Conservation (phyloP, 2,113 vertebrate species). For the Narcine bancroftii region DNA sequence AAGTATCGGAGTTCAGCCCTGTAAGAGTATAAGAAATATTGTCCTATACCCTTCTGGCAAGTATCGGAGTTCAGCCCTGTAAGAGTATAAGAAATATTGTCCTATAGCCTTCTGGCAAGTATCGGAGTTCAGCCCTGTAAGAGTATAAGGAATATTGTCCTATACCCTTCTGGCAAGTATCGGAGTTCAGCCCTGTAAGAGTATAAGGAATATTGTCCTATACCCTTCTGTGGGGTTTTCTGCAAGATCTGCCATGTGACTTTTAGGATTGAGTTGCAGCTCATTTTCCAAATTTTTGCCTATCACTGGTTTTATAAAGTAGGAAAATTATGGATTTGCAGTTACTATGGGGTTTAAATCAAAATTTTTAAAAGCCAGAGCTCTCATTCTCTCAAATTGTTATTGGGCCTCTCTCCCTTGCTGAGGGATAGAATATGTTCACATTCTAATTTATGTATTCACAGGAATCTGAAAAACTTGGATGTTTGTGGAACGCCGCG, state of each 20-base stretch:
- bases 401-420: neutral
- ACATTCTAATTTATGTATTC: neutral
- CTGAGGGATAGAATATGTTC: neutral
- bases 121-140: neutral
- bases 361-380: neutral
- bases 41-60: too few relatives aligned
- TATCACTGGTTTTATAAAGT: neutral
- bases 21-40: too few relatives aligned
- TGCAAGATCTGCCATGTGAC: neutral
- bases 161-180: neutral
- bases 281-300: neutral
- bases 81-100: too few relatives aligned
- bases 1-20: neutral
- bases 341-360: neutral
- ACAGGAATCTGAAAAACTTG: neutral
- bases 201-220: too few relatives aligned
- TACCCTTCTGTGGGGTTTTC: neutral
- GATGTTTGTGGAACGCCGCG: neutral
- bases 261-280: neutral
- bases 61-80: neutral
- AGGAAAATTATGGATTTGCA: neutral
- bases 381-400: too few relatives aligned
- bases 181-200: neutral
- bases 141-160: too few relatives aligned
- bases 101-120: too few relatives aligned